Evolutionary conservation across 2,113 vertebrate species (phyloP), one percentile per base, ranked within the genome.

Genomic region (Solea senegalensis): DNA sequence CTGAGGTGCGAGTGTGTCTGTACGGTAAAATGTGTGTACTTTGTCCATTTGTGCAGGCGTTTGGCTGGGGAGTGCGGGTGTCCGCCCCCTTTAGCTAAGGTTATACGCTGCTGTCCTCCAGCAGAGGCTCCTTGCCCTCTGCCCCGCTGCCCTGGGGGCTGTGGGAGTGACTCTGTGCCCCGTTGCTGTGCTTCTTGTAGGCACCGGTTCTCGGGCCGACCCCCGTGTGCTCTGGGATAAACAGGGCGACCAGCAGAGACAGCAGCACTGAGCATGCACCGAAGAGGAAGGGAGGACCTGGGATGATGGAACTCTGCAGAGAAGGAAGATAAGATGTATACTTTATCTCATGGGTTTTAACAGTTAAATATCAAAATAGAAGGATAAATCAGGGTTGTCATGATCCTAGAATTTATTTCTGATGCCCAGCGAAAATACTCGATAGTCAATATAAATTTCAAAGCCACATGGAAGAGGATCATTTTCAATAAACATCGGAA

Each of bases 231-330:
- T 97, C 96, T 0, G 96, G 96, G 63, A 97, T 97, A 81, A 97
- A 97, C 88, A 97, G 94, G 11, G 96, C 96, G 86, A 97, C 96
- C 74, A 97, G 92, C 57, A 97, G 92, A 1, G 96, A 96, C 41
- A 97, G 94, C 82, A 97, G 92, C 80, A 97, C 96, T 0, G 96
- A 97, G 77, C 96, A 97, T 0, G 96, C 96, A 12, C 96, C 96
- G 0, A 97, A 97, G 51, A 97, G 94, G 88, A 97, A 97, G 0
- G 96, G 96, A 46, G 96, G 96, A n/a, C 96, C 96, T 0, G 96
- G 96, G 76, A 97, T 97, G 85, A 97, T 97, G 91, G 95, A 90
- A 86, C 96, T 96, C 96, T 97, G 86, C 40, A 54, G 53, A 54
- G 39, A 48, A 4, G 2, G 27, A 34, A 4, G 61, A 7, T n/a